phyloP scores from a whole-genome alignment of 2,888 invertebrate genomes.

The Hetaerina titia region DNA sequence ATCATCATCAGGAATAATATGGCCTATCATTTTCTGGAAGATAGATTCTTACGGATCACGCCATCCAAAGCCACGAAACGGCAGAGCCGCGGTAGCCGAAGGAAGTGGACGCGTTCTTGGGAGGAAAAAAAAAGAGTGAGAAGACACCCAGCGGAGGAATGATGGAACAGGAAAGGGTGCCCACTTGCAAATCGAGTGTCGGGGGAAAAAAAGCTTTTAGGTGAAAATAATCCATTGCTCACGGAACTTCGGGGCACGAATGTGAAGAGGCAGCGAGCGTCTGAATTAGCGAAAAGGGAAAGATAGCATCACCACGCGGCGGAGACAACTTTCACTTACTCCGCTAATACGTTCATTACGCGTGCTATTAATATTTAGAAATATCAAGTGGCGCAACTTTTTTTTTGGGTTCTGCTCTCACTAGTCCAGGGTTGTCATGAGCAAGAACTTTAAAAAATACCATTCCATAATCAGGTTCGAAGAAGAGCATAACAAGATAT shows the following conservation, averaged over 20 bases:
- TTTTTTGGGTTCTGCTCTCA: background rate
- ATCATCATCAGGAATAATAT: too few relatives aligned
- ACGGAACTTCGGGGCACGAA: background rate
- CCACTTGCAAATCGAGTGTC: background rate
- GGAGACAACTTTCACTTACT: background rate
- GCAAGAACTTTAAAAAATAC: background rate
- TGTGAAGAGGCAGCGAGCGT: background rate
- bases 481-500: background rate
- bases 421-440: background rate
- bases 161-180: background rate
- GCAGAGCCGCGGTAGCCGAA: background rate
- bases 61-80: background rate
- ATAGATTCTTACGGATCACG: background rate
- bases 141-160: background rate
- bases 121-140: background rate
- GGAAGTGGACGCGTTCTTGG: background rate
- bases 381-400: slow-evolving; percentile 23
- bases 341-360: slow-evolving; percentile 15
- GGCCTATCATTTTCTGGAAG: background rate
- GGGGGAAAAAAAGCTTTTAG: background rate
- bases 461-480: background rate
- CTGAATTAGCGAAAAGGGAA: slow-evolving; percentile 23
- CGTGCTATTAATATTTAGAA: slow-evolving; percentile 14
- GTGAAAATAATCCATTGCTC: slow-evolving; percentile 14
- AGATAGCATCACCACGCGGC: background rate